Conservation (phyloP, 2,797 vertebrate species). For the Ciconia nigra region DNA sequence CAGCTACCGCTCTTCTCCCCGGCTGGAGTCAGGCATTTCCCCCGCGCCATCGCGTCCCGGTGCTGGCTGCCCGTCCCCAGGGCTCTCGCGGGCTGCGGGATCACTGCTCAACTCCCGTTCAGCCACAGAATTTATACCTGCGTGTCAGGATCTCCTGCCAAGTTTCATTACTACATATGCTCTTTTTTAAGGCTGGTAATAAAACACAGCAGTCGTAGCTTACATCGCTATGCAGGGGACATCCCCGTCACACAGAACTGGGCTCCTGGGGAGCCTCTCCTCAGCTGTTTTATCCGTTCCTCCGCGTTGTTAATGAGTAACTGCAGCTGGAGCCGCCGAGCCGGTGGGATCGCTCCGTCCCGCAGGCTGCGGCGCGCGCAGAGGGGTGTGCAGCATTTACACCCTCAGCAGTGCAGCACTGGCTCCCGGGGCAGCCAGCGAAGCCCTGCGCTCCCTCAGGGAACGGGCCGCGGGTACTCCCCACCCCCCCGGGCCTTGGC, state of each 20-base stretch:
- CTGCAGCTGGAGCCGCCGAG: not conserved
- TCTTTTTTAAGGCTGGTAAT: not conserved
- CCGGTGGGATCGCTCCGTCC: not conserved
- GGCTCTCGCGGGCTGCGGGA: not conserved
- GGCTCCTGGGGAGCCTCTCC: not conserved
- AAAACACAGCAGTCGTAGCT: not conserved
- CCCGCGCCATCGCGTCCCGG: rapidly evolving
- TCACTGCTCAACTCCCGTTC: not conserved
- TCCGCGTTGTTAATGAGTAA: not conserved
- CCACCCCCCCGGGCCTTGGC: rapidly evolving
- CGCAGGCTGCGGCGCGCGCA: not conserved
- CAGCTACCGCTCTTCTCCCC: not conserved
- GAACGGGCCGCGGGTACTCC: not conserved
- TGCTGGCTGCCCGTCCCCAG: not conserved
- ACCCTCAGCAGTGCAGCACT: not conserved
- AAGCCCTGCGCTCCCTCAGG: not conserved
- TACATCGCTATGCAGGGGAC: not conserved
- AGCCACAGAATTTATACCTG: not conserved
- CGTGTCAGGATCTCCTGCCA: not conserved
- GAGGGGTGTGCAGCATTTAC: not conserved
- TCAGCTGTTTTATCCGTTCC: not conserved
- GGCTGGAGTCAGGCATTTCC: not conserved
- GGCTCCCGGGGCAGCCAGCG: not conserved
- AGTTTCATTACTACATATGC: not conserved
- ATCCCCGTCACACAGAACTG: not conserved